phyloP scores from a whole-genome alignment of 2,113 vertebrate species.

The Cyprinodon brontotheroides region DNA sequence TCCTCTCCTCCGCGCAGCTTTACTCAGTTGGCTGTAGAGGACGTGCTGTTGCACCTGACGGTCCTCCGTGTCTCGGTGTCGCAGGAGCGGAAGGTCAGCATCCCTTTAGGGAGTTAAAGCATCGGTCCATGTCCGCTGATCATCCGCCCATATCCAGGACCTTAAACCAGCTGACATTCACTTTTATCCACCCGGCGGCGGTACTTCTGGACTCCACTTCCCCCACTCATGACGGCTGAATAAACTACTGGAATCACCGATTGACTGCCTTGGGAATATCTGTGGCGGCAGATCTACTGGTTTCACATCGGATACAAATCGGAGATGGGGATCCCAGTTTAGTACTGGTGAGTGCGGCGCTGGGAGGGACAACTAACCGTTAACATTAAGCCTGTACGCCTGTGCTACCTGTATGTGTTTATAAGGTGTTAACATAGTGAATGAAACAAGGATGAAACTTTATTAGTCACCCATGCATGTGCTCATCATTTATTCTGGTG shows the following conservation, averaged over 20 bases:
- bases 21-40: constrained; percentile 38
- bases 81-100: constrained; percentile 55
- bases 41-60: constrained; percentile 44
- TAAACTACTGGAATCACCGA: constrained; percentile 9
- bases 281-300: constrained; percentile 26
- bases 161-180: not conserved
- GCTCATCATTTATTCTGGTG: constrained; percentile 25
- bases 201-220: constrained; percentile 38
- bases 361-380: constrained; percentile 7
- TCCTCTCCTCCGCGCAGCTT: constrained; percentile 20
- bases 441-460: constrained; percentile 46
- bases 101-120: constrained; percentile 49
- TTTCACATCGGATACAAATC: constrained; percentile 52
- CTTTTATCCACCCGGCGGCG: constrained; percentile 13
- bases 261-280: constrained; percentile 36
- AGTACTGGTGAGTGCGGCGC: constrained; percentile 63
- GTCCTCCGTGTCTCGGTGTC: constrained; percentile 47
- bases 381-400: constrained; percentile 8
- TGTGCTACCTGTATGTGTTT: not conserved
- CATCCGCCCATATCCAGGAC: constrained; percentile 22
- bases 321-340: constrained; percentile 66
- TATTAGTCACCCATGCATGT: constrained; percentile 39
- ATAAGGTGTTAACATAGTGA: not conserved
- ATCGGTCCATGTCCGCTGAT: not conserved
- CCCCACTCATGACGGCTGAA: constrained; percentile 28